These are phyloP conservation scores for Gasteruption jaculator DNA, from an alignment of 2,888 invertebrate species.

Conservation along the genomic window DNA sequence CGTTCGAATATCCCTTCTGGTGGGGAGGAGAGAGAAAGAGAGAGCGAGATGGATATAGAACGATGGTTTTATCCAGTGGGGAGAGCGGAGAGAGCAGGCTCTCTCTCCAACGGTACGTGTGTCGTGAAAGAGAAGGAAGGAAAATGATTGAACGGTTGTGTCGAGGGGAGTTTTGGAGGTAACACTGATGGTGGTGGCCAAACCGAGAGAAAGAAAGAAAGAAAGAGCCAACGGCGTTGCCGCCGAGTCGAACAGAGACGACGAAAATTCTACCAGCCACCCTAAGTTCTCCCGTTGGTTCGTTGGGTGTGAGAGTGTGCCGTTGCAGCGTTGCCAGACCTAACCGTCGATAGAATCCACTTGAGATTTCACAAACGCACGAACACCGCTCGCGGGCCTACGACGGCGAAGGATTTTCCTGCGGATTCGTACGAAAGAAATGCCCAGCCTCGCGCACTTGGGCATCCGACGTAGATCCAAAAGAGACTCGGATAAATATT, in stretches of 20 bases:
- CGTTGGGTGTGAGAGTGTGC: constrained; percentile 32
- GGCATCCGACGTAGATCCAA: too few relatives aligned
- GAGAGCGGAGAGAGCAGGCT: constrained; percentile 12
- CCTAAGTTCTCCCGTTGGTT: constrained; percentile 35
- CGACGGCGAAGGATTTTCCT: constrained; percentile 5
- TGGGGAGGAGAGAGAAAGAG: constrained; percentile 11
- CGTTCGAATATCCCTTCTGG: constrained; percentile 25
- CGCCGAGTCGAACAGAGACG: too few relatives aligned
- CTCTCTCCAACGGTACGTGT: constrained; percentile 11
- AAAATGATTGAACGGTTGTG: too few relatives aligned
- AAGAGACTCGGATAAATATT: too few relatives aligned
- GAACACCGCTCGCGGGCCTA: constrained; percentile 10
- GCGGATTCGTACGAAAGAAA: constrained; percentile 7
- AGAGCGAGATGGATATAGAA: constrained; percentile 33
- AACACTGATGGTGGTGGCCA: too few relatives aligned
- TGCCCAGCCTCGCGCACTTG: too few relatives aligned
- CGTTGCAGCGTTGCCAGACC: constrained; percentile 44
- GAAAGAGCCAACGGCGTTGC: constrained; percentile 37
- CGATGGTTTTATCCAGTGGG: constrained; percentile 14
- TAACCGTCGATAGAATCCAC: constrained; percentile 31
- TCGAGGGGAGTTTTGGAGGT: too few relatives aligned
- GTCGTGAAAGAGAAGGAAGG: too few relatives aligned
- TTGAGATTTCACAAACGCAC: constrained; percentile 31
- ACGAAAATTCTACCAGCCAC: too few relatives aligned
- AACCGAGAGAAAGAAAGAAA: constrained; percentile 27